phyloP scores from a whole-genome alignment of 1,140 invertebrate genomes.

The Megalopta genalis region DNA sequence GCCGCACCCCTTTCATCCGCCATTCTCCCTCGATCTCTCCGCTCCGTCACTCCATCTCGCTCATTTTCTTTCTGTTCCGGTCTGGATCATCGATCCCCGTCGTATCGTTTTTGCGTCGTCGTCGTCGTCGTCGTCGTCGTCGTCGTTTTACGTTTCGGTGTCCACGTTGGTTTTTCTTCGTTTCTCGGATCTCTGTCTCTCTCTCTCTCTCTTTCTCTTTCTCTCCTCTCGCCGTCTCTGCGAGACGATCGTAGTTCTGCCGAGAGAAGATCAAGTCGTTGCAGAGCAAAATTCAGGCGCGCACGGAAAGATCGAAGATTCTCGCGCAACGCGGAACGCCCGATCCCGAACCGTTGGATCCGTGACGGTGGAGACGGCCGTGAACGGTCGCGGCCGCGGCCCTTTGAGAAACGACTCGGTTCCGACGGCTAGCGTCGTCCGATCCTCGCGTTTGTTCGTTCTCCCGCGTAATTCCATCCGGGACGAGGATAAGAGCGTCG shows the following conservation, averaged over 20 bases:
- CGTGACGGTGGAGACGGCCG: slow-evolving; percentile 36
- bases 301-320: slow-evolving; percentile 92
- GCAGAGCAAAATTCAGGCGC: slow-evolving; percentile 92
- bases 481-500: not conserved
- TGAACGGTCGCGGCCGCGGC: not conserved
- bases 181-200: slow-evolving; percentile 43
- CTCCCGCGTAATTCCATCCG: not conserved
- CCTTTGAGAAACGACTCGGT: not conserved
- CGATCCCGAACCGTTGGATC: slow-evolving; percentile 83
- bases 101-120: slow-evolving; percentile 22
- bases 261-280: slow-evolving; percentile 91
- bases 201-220: not conserved
- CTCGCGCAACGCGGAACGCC: slow-evolving; percentile 91
- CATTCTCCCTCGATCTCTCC: not conserved
- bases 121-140: slow-evolving; percentile 63
- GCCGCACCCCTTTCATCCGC: slow-evolving; percentile 79
- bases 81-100: slow-evolving; percentile 14
- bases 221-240: not conserved
- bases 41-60: slow-evolving; percentile 46
- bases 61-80: slow-evolving; percentile 24
- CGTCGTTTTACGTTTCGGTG: slow-evolving; percentile 59
- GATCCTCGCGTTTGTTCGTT: slow-evolving; percentile 12
- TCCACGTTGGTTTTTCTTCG: slow-evolving; percentile 76
- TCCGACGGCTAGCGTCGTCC: not conserved
- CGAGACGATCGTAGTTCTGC: slow-evolving; percentile 79